phyloP scores from a whole-genome alignment of 1,140 invertebrate genomes.

The Pomacea maculata region DNA sequence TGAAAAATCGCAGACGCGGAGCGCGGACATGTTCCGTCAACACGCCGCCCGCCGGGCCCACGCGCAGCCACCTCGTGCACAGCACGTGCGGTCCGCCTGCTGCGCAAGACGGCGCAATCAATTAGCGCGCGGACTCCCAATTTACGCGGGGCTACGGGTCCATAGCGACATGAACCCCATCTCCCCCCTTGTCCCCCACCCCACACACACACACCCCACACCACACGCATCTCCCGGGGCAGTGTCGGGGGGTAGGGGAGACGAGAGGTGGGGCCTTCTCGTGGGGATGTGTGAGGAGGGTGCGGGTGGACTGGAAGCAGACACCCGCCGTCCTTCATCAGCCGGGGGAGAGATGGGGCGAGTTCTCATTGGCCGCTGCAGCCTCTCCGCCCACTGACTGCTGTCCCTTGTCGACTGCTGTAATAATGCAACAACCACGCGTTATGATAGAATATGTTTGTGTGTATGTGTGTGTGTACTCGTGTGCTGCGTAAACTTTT shows the following conservation, averaged over 20 bases:
- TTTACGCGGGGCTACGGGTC: not conserved
- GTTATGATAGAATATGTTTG: not conserved
- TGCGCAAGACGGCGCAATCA: slow-evolving; percentile 4
- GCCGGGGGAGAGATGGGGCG: no score
- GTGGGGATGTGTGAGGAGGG: not conserved
- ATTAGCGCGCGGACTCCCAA: not conserved
- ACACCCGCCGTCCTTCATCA: no score
- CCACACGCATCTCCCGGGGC: not conserved
- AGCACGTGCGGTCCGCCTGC: slow-evolving; percentile 2
- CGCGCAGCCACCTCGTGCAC: not conserved
- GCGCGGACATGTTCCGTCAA: slow-evolving; percentile 8
- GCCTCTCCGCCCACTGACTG: not conserved
- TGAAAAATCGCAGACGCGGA: not conserved
- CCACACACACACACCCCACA: no score
- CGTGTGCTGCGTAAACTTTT: not conserved
- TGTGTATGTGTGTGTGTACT: not conserved
- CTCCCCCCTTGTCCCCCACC: not conserved
- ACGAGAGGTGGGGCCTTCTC: not conserved
- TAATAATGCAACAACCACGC: not conserved
- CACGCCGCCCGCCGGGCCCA: not conserved
- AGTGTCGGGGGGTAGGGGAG: not conserved
- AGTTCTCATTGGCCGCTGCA: no score
- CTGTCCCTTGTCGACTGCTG: not conserved
- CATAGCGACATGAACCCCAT: not conserved
- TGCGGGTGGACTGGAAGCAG: not conserved